Evolutionary conservation across 2,888 invertebrate species (phyloP).

Genomic region (Enoplolaimus lenunculus): DNA sequence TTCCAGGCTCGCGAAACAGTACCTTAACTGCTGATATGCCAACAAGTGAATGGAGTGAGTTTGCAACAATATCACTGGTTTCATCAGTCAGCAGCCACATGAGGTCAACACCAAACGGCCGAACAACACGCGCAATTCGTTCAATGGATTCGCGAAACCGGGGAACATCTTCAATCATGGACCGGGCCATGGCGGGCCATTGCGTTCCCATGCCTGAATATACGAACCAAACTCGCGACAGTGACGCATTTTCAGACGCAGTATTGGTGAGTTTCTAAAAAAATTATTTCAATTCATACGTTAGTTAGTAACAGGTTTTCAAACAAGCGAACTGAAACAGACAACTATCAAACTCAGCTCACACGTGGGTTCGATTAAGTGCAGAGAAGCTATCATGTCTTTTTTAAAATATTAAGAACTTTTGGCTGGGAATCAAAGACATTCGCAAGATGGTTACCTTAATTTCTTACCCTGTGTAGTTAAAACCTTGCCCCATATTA

Average conservation of each 20-base stretch:
- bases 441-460: too few species aligned
- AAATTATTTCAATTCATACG: too few species aligned
- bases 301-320: too few species aligned
- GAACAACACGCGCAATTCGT: constrained; percentile 60
- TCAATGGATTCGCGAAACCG: constrained; percentile 61
- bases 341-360: too few species aligned
- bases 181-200: constrained; percentile 86
- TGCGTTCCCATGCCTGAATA: constrained; percentile 98
- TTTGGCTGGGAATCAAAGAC: too few species aligned
- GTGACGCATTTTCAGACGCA: not conserved
- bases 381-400: too few species aligned
- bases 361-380: too few species aligned
- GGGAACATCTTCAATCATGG: constrained; percentile 52
- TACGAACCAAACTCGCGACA: constrained; percentile 66
- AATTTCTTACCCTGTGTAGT: too few species aligned
- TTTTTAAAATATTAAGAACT: too few species aligned
- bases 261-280: too few species aligned
- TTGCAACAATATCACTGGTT: constrained; percentile 48
- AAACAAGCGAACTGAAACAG: too few species aligned
- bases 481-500: too few species aligned
- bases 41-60: constrained; percentile 54
- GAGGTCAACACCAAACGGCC: constrained; percentile 66
- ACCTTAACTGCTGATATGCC: constrained; percentile 82
- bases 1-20: constrained; percentile 52
- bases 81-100: constrained; percentile 61